These are phyloP conservation scores for Bothrops jararaca DNA, from an alignment of 2,113 vertebrate genomes.

Conservation along the genomic window DNA sequence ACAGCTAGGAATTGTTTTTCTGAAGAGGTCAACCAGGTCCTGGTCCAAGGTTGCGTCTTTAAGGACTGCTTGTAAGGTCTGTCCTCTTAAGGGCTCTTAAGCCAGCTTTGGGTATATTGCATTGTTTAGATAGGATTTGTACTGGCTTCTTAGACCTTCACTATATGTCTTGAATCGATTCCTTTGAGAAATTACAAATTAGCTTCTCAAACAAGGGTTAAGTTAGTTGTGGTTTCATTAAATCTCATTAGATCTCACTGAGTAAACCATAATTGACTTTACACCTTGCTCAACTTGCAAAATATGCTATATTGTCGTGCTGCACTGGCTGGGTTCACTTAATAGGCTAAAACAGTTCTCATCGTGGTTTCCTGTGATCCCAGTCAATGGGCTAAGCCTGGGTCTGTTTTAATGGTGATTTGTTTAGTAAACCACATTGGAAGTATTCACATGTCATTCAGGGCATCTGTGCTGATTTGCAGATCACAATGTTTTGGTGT, in stretches of 20 bases:
- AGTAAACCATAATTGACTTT: not conserved
- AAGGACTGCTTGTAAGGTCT: not conserved
- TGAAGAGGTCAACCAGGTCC: not conserved
- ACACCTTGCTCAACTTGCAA: not conserved
- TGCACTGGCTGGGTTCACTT: not conserved
- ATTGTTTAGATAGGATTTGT: not conserved
- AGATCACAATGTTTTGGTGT: not conserved
- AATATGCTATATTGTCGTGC: not conserved
- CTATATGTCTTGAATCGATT: not conserved
- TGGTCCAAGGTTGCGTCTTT: not conserved
- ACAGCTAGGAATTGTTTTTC: conserved; percentile 9
- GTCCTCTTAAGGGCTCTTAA: not conserved
- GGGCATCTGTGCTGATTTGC: not conserved
- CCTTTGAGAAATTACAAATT: not conserved
- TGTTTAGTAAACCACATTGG: not conserved
- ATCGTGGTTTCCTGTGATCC: not conserved
- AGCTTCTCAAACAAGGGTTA: not conserved
- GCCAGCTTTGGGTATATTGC: no score
- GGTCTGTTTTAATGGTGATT: not conserved
- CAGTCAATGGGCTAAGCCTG: not conserved
- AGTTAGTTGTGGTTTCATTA: not conserved
- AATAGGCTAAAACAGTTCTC: not conserved
- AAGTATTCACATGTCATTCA: not conserved
- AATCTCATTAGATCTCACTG: not conserved
- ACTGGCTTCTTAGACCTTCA: not conserved